Base-by-base conservation (phyloP, 2,888 invertebrate genomes). In the Drosophila histrio region DNA sequence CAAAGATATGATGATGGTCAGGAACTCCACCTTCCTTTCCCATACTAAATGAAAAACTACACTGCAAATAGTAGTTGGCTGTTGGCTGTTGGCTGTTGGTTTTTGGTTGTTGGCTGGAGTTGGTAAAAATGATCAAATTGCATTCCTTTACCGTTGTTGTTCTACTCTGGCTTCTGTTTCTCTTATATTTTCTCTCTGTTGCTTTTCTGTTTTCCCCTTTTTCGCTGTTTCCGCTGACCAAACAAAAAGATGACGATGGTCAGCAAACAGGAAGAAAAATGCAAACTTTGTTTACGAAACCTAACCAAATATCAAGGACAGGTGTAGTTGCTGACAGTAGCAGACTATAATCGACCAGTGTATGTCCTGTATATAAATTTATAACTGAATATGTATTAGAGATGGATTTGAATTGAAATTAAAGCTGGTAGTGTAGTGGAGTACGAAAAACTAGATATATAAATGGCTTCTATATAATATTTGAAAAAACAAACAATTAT, bases 41-140 rank as follows among this genome's bases (percentile, higher is more conserved):
- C 24, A 19, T 34, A 59, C 36, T 5, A 15, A 36, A 15, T 9
- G 11, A 17, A 11, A 38, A 38, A 26, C 9, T 26, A 19, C 24
- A 56, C 49, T 53, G 54, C 75, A 67, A 74, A 79, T 74, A 65
- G 26, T 36, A 53, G 49, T 30, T 43, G 49, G 5, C 15, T 52
- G 24, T n/a, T n/a, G n/a, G n/a, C n/a, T n/a, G n/a, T n/a, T n/a
- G n/a, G n/a, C n/a, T n/a, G n/a, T n/a, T n/a, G n/a, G n/a, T n/a
- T n/a, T n/a, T n/a, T 74, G 63, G 26, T 36, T 49, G 49, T 30
- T 43, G 49, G 5, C 15, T 52, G 24, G 26, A 19, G 21, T 26
- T 3, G 9, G 32, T 46, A 32, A 21, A 46, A 50, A 49, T 61
- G 66, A 63, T 80, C 78, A 78, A 78, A 81, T 74, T 81, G 73